These are phyloP conservation scores for Nyleta sp. DNA, from an alignment of 2,888 invertebrate genomes.

Conservation along the genomic window DNA sequence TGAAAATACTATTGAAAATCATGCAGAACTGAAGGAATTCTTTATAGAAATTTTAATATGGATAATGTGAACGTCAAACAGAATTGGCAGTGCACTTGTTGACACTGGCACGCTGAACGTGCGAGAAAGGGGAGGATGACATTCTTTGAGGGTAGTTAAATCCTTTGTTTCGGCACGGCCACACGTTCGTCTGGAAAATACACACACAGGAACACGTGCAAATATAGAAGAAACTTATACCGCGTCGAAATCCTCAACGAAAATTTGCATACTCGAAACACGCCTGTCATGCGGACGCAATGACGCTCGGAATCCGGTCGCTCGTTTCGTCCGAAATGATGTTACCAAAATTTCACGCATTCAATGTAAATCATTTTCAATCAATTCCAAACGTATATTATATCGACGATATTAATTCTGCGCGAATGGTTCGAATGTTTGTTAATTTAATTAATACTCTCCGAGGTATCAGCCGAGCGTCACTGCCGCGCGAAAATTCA, in stretches of 20 bases:
- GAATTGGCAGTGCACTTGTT: slow-evolving; percentile 31
- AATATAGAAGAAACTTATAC: slow-evolving; percentile 70
- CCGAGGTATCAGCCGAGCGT: slow-evolving; percentile 2
- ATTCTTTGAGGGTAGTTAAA: slow-evolving; percentile 42
- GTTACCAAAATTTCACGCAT: slow-evolving; percentile 31
- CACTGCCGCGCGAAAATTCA: slow-evolving; percentile 13
- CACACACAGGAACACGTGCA: slow-evolving; percentile 26
- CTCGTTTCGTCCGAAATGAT: slow-evolving; percentile 12
- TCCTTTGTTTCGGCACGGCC: slow-evolving; percentile 43
- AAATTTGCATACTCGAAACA: slow-evolving; percentile 73
- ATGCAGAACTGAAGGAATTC: no score
- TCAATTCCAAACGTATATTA: slow-evolving; percentile 12
- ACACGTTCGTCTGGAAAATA: slow-evolving; percentile 52
- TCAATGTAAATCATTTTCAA: slow-evolving; percentile 25
- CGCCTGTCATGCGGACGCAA: slow-evolving; percentile 6
- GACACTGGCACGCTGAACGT: slow-evolving; percentile 25
- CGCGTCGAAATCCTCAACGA: slow-evolving; percentile 65
- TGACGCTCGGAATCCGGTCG: slow-evolving; percentile 19
- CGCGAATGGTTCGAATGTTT: slow-evolving; percentile 12
- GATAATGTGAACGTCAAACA: slow-evolving; percentile 37
- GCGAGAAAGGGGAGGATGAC: slow-evolving; percentile 15
- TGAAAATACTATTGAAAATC: no score
- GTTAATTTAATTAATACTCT: slow-evolving; percentile 33
- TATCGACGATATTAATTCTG: slow-evolving; percentile 13
- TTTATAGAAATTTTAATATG: slow-evolving; percentile 2